Evolutionary conservation across 2,888 invertebrate species (phyloP), one percentile per base, ranked within the genome.

Genomic region (Morinoia aosen): DNA sequence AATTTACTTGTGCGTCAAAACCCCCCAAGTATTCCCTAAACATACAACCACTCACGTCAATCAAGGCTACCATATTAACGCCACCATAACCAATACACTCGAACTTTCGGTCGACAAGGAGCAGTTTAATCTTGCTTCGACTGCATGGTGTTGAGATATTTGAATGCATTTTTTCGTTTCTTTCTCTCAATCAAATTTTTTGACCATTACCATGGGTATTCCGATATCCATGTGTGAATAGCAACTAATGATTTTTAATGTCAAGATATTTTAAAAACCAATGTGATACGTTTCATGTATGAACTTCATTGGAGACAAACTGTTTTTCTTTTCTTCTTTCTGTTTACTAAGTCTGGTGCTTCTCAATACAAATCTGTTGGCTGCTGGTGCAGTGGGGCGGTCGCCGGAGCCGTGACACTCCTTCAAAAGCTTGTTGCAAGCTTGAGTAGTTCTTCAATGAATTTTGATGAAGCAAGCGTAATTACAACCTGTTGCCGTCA

Each of bases 401-500:
- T 76, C 76, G 33, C 76, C 8, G 76, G 76, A 25, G 76, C 76
- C 76, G 2, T 76, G 76, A 33, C 76, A 76, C 76, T 76, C 25
- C 76, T 76, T 33, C 76, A 33, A 16, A 76, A 76, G 76, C 76
- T 76, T 76, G 76, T 76, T 76, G 76, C 76, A 76, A 33, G 76
- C 76, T 76, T 33, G 76, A 76, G 76, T 19, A 76, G 76, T 76
- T 76, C 76, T 76, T 76, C 76, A 76, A 76, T 76, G 76, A 76
- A 76, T 76, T 76, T 76, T 76, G 76, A 76, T 76, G 76, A 76
- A 76, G 76, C 25, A 19, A 33, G 76, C 90, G 93, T 58, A 93
- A 93, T 93, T 93, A 57, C 57, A 56, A 57, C 48, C 93, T 90
- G 90, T 90, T 40, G 93, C 57, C 58, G 93, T 58, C 58, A 57